These are phyloP conservation scores for Eriosoma lanigerum DNA, from an alignment of 1,140 invertebrate genomes.

Conservation along the genomic window DNA sequence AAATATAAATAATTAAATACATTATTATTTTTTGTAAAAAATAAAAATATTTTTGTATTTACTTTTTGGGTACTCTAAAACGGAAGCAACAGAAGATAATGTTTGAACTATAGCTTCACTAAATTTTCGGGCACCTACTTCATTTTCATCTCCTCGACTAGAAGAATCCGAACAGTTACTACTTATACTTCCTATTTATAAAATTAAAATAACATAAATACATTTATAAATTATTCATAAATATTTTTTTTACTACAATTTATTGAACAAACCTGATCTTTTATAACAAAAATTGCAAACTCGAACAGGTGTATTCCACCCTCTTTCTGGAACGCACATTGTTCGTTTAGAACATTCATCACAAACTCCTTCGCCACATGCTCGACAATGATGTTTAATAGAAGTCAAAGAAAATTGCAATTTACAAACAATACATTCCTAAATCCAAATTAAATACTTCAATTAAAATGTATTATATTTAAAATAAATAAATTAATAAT, in stretches of 20 bases:
- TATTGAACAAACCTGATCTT: conserved; percentile 35
- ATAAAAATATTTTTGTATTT: conserved; percentile 53
- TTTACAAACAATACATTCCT: conserved; percentile 70
- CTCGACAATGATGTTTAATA: conserved; percentile 78
- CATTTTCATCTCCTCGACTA: conserved; percentile 57
- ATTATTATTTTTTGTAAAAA: conserved; percentile 41
- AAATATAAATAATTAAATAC: conserved; percentile 53
- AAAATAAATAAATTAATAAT: background rate
- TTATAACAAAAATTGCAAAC: conserved; percentile 69
- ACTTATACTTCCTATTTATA: conserved; percentile 31
- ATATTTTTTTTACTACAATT: background rate
- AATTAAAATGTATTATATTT: conserved; percentile 27
- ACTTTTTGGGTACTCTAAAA: conserved; percentile 64
- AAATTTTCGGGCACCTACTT: conserved; percentile 66
- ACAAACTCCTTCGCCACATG: conserved; percentile 75
- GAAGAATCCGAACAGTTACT: conserved; percentile 42
- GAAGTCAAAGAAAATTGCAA: conserved; percentile 61
- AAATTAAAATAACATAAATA: background rate
- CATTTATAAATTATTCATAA: background rate
- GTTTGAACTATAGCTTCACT: conserved; percentile 68
- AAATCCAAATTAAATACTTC: conserved; percentile 53
- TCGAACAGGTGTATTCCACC: conserved; percentile 68
- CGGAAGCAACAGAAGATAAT: conserved; percentile 64
- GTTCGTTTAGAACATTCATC: conserved; percentile 65
- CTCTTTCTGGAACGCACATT: conserved; percentile 66